These are phyloP conservation scores for Gari tellinella DNA, from an alignment of 2,888 invertebrate species.

Conservation along the genomic window DNA sequence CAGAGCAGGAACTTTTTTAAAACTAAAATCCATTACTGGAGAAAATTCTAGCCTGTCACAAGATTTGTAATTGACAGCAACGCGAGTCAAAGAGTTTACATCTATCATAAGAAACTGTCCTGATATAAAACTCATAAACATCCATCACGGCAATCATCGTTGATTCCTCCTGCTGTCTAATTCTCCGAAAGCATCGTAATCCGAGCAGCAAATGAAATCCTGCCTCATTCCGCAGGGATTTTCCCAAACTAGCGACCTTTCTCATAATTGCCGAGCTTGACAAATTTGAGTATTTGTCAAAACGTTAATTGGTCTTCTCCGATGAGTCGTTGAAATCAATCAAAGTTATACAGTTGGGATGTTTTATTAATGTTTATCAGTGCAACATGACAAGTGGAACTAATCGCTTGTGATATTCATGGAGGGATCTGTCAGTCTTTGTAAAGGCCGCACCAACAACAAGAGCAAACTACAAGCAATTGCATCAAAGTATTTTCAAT, in stretches of 20 bases:
- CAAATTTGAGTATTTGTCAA: constrained; percentile 65
- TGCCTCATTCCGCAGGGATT: constrained; percentile 27
- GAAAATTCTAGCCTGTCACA: constrained; percentile 29
- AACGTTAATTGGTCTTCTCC: constrained; percentile 56
- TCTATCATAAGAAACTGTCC: constrained; percentile 41
- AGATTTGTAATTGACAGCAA: constrained; percentile 41
- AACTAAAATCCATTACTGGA: constrained; percentile 31
- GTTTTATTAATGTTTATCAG: constrained; percentile 16
- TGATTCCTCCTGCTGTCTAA: constrained; percentile 39
- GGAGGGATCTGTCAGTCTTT: no score
- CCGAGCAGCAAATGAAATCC: constrained; percentile 38
- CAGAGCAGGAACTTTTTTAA: no score
- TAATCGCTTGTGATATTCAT: no score
- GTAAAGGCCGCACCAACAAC: no score
- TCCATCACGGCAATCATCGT: constrained; percentile 34
- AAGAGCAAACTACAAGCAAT: no score
- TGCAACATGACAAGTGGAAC: neutral
- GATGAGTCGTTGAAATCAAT: constrained; percentile 56
- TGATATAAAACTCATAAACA: constrained; percentile 45
- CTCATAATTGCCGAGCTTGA: constrained; percentile 42
- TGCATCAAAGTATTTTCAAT: no score
- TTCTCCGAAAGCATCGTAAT: constrained; percentile 48
- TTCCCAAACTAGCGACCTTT: constrained; percentile 38
- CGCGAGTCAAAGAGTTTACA: constrained; percentile 42
- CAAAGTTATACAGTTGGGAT: constrained; percentile 37